Conservation (phyloP, 2,888 invertebrate species). For the Ophion ellenae region DNA sequence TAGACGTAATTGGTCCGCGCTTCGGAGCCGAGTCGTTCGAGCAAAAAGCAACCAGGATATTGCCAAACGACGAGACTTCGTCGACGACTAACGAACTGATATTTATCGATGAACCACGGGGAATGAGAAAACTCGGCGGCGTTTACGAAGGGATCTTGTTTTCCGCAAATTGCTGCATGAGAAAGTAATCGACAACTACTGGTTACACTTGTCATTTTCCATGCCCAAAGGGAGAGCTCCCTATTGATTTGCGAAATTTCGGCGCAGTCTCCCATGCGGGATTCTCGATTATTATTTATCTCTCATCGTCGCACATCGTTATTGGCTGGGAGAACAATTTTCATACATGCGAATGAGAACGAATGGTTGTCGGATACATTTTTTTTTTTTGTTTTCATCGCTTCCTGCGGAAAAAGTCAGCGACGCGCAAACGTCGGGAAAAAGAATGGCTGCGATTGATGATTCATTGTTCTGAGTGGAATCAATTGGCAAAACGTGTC, state of each 20-base stretch:
- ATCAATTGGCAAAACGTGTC: conserved; percentile 31
- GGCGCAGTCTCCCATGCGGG: conserved; percentile 1
- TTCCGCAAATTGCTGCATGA: conserved; percentile 57
- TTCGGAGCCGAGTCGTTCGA: neutral
- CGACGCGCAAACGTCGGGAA: conserved; percentile 22
- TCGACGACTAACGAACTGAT: neutral
- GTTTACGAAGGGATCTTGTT: conserved; percentile 32
- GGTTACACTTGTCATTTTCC: conserved; percentile 83
- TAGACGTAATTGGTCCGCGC: conserved; percentile 27
- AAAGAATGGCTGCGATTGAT: neutral
- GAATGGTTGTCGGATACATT: conserved; percentile 13
- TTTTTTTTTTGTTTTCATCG: conserved; percentile 5
- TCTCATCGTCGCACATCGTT: conserved; percentile 17
- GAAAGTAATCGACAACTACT: conserved; percentile 78
- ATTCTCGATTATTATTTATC: conserved; percentile 3
- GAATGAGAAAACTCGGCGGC: conserved; percentile 18
- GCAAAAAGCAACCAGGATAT: neutral
- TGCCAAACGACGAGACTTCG: conserved; percentile 3
- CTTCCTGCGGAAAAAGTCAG: conserved; percentile 38
- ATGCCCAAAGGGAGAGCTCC: conserved; percentile 56
- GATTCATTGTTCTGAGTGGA: conserved; percentile 33
- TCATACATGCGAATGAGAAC: conserved; percentile 15
- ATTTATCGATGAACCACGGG: neutral
- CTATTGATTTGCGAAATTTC: conserved; percentile 12
- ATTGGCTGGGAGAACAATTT: neutral